phyloP scores from a whole-genome alignment of 2,888 invertebrate species.

The Blastobasis lacticolella region DNA sequence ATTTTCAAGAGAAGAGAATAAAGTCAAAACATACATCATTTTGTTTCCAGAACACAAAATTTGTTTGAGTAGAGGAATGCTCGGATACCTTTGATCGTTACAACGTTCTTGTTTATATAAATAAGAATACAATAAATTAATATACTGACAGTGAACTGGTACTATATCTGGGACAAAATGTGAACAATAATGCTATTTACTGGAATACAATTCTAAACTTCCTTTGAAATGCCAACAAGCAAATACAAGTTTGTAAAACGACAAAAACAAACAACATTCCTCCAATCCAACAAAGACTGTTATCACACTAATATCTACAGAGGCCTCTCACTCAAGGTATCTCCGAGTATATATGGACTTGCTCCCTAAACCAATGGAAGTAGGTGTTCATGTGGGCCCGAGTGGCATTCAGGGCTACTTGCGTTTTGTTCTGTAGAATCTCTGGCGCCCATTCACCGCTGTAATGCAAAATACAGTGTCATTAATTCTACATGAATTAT shows the following conservation, averaged over 20 bases:
- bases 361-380: constrained; percentile 84
- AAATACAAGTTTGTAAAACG: neutral
- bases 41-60: neutral
- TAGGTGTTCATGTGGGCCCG: constrained; percentile 79
- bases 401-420: constrained; percentile 79
- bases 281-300: constrained; percentile 28
- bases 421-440: constrained; percentile 80
- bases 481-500: too few species aligned
- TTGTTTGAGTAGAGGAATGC: constrained; percentile 29
- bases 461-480: constrained; percentile 31
- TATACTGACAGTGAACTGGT: too few species aligned
- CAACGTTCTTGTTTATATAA: too few species aligned
- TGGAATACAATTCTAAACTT: too few species aligned
- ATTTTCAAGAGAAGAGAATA: neutral
- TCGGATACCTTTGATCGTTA: too few species aligned
- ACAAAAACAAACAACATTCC: constrained; percentile 20
- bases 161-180: too few species aligned
- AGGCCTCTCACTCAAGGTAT: constrained; percentile 68
- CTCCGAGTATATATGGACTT: constrained; percentile 83
- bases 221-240: too few species aligned
- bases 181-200: too few species aligned
- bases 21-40: neutral
- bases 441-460: constrained; percentile 87
- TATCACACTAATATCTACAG: constrained; percentile 20
- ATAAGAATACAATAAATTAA: too few species aligned